These are phyloP conservation scores for Hypsopygia costalis DNA, from an alignment of 2,888 invertebrate species.

Conservation along the genomic window DNA sequence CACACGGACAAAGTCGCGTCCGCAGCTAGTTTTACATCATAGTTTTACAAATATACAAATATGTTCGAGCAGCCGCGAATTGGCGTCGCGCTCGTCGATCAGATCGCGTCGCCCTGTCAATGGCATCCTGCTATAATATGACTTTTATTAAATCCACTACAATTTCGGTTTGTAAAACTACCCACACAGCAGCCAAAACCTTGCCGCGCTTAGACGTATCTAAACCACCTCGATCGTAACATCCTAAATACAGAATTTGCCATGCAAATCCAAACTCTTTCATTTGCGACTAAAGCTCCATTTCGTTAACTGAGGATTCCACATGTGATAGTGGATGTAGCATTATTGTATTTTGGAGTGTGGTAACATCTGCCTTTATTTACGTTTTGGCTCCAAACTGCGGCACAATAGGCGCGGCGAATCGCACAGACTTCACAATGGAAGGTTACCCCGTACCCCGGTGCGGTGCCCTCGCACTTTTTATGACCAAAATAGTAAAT, in stretches of 20 bases:
- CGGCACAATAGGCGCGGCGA: conserved; percentile 69
- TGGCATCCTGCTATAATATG: conserved; percentile 66
- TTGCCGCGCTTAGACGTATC: conserved; percentile 35
- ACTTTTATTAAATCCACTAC: conserved; percentile 70
- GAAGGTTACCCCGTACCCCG: conserved; percentile 33
- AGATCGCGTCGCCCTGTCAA: conserved; percentile 51
- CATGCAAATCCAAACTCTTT: conserved; percentile 22
- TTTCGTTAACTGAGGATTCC: conserved; percentile 19
- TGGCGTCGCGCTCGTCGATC: conserved; percentile 27
- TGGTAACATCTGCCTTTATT: conserved; percentile 79
- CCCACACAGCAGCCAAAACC: conserved; percentile 58
- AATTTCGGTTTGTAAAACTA: conserved; percentile 74
- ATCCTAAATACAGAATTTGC: conserved; percentile 9
- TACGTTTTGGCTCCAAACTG: conserved; percentile 74
- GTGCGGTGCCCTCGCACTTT: conserved; percentile 30
- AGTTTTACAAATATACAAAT: too few species aligned
- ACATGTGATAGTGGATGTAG: conserved; percentile 24
- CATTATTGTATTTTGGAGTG: conserved; percentile 55
- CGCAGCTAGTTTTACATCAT: too few species aligned
- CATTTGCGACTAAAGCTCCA: conserved; percentile 14
- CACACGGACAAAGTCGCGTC: too few species aligned
- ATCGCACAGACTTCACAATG: conserved; percentile 59
- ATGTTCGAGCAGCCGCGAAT: background rate
- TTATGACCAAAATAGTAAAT: conserved; percentile 47
- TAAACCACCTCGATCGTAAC: conserved; percentile 16